Base-by-base conservation (phyloP, 92 coral and sea anemone genomes). In the Muricea muricata region DNA sequence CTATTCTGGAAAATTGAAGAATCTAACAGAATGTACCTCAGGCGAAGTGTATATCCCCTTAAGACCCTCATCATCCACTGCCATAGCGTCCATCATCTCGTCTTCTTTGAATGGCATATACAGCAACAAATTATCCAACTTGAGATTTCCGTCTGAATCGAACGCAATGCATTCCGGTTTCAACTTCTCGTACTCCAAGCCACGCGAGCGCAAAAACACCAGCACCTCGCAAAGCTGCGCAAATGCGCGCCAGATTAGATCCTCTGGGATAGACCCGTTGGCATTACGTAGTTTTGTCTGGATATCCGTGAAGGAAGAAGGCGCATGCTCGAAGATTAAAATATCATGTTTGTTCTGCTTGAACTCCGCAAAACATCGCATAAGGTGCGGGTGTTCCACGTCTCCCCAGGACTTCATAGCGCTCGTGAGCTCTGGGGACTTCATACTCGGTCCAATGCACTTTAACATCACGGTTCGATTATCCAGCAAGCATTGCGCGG, bases 401-500 rank as follows among this genome's bases (percentile, higher is more conserved):
- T 77, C 89, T 13, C 85, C 82, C 99, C 99, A 97, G 4, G 67
- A 65, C 26, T 97, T 95, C 85, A 92, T 90, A 7, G 92, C 87
- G 73, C 86, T 65, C 50, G 86, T 82, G 6, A 93, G 84, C n/a
- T 90, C 93, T 1, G 92, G 97, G 25, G 76, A 88, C 17, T 76
- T 89, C 76, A 93, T 80, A 33, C 89, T 83, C 72, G 91, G 94
- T 0, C 94, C 97, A 37, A 97, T 85, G 30, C 95, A 94, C 50
- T 97, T 97, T 17, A 97, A 67, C 50, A 97, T 46, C 8, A 97
- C 98, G 61, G 94, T 95, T 0, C 98, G 91, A 91, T 90, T 94
- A 78, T 97, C 99, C 21, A 97, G 90, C 25, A 97, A 91, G 39
- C 99, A 97, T 87, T 97, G 94, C 11, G 97, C 99, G 0, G 99